phyloP scores from a whole-genome alignment of 2,888 invertebrate genomes.

The Macaria notata region DNA sequence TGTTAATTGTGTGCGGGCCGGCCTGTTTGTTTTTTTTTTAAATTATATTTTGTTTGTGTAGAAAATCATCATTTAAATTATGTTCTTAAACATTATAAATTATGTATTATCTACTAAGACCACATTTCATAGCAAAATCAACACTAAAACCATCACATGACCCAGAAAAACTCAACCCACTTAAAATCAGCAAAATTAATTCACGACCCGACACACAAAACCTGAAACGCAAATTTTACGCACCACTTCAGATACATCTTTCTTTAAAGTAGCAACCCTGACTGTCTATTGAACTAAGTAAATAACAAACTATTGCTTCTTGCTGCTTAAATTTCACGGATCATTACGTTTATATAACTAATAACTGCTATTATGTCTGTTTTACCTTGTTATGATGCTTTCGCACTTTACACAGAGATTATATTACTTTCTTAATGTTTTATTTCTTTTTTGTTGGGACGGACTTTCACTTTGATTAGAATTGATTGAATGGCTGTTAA shows the following conservation, averaged over 20 bases:
- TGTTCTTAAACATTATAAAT: no score
- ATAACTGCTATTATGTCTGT: slow-evolving; percentile 15
- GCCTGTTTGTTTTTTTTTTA: no score
- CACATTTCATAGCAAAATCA: no score
- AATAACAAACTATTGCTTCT: slow-evolving; percentile 14
- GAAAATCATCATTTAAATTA: no score
- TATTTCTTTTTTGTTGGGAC: not conserved
- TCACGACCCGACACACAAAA: no score
- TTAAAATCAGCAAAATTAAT: no score
- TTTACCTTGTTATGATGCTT: slow-evolving; percentile 10
- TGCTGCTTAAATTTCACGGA: slow-evolving; percentile 21
- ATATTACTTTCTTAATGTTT: slow-evolving; percentile 13
- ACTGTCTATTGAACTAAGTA: slow-evolving; percentile 4
- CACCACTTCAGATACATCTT: slow-evolving; percentile 1
- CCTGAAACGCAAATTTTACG: not conserved
- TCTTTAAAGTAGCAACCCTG: slow-evolving; percentile 14
- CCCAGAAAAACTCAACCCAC: no score
- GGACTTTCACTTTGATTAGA: slow-evolving; percentile 19
- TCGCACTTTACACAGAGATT: slow-evolving; percentile 6
- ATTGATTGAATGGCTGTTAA: slow-evolving; percentile 7
- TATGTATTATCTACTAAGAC: no score
- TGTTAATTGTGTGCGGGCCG: no score
- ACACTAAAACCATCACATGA: no score
- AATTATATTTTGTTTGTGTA: no score
- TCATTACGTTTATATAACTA: slow-evolving; percentile 20